Evolutionary conservation across 2,797 vertebrate genomes (phyloP).

Genomic region (Balearica regulorum): DNA sequence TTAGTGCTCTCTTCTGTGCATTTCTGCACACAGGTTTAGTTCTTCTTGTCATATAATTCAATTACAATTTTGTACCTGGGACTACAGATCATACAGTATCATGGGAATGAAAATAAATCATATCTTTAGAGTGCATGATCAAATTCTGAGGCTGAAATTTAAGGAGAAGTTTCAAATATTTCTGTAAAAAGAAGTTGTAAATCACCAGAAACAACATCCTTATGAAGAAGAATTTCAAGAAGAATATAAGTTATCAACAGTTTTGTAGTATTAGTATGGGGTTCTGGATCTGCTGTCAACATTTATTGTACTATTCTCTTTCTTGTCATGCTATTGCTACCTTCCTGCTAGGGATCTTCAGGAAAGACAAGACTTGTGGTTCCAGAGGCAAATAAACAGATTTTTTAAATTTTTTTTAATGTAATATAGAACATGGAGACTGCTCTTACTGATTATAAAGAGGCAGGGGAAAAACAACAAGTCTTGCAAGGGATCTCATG

Average conservation of each 20-base stretch:
- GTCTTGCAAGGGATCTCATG: background rate
- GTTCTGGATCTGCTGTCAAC: background rate
- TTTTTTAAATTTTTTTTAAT: background rate
- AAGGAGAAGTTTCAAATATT: constrained; percentile 81
- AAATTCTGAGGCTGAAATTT: constrained; percentile 80
- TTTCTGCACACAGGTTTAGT: constrained; percentile 76
- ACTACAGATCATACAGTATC: constrained; percentile 75
- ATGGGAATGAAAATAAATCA: constrained; percentile 78
- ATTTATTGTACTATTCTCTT: background rate
- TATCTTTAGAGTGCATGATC: constrained; percentile 82
- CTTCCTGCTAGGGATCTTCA: background rate
- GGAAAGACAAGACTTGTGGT: background rate
- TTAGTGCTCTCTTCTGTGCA: background rate
- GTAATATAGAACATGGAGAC: background rate
- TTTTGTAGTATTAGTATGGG: background rate
- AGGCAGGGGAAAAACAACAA: background rate
- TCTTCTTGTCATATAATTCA: constrained; percentile 83
- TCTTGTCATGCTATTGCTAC: background rate
- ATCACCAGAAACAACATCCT: background rate
- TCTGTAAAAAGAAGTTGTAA: constrained; percentile 60
- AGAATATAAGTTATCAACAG: background rate
- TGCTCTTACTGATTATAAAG: background rate
- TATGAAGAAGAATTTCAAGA: background rate
- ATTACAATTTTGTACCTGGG: constrained; percentile 79
- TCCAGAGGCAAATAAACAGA: background rate